Percentiles rank a stretch among this genome's conserved stretches.
phyloP scores from a whole-genome alignment of 2,888 invertebrate genomes.

The Thecophora atra region DNA sequence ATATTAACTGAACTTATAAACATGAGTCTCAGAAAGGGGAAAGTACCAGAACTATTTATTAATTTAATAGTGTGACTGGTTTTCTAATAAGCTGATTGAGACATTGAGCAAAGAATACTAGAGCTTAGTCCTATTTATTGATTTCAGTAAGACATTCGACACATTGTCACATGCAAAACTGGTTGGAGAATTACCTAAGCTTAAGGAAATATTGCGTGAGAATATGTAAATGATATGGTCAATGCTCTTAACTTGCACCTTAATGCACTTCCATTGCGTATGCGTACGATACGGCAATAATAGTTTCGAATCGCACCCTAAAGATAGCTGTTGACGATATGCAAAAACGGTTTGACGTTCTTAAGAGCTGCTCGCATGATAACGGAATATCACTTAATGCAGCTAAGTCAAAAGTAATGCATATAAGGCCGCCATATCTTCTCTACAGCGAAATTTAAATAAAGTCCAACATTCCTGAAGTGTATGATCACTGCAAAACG shows the following conservation, averaged over 20 bases:
- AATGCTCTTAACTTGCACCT: background rate
- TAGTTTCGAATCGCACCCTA: background rate
- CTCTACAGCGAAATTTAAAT: too few species aligned
- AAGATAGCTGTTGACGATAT: background rate
- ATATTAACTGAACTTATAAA: background rate
- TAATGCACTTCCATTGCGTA: background rate
- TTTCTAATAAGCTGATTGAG: slow-evolving; percentile 16
- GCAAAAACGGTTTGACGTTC: background rate
- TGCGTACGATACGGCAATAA: background rate
- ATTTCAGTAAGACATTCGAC: slow-evolving; percentile 33
- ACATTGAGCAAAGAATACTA: slow-evolving; percentile 14
- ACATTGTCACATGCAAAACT: slow-evolving; percentile 28
- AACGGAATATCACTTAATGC: background rate
- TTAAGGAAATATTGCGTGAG: background rate
- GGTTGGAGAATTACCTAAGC: slow-evolving; percentile 22
- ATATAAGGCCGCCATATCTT: background rate
- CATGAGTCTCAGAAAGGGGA: background rate
- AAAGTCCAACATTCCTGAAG: too few species aligned
- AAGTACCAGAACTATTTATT: background rate
- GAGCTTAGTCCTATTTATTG: background rate
- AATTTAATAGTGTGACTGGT: background rate
- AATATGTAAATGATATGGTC: slow-evolving; percentile 1
- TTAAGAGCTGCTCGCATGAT: too few species aligned
- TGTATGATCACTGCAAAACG: too few species aligned
- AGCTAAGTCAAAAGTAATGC: background rate